Percentiles rank a stretch among this genome's conserved stretches.
These are phyloP conservation scores for Melipona beecheii DNA, from an alignment of 2,888 invertebrate species.

Conservation along the genomic window DNA sequence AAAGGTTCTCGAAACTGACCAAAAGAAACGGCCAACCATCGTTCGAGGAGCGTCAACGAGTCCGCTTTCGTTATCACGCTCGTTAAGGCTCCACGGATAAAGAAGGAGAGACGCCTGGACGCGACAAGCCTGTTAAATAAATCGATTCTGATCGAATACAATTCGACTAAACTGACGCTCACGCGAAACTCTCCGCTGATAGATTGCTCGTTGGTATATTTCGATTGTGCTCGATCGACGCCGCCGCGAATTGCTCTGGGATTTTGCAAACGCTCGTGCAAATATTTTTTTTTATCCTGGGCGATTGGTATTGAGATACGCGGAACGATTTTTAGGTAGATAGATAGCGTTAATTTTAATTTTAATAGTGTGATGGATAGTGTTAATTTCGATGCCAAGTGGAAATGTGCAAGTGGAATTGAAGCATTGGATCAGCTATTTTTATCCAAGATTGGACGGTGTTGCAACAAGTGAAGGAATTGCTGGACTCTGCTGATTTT, in stretches of 20 bases:
- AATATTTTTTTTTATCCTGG: no score
- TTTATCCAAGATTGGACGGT: no score
- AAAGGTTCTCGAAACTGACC: constrained; percentile 8
- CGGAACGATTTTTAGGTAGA: no score
- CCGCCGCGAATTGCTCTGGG: neutral
- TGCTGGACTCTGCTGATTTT: no score
- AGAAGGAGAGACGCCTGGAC: neutral
- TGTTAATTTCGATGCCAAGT: no score
- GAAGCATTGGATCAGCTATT: no score
- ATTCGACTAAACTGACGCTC: constrained; percentile 24
- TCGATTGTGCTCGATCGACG: neutral
- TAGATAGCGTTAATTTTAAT: no score
- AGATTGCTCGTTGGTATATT: neutral
- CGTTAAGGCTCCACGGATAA: constrained; percentile 43
- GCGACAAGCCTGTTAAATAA: constrained; percentile 2
- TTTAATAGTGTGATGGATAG: no score
- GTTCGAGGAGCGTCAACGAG: constrained; percentile 53
- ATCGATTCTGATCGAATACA: constrained; percentile 45
- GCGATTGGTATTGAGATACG: no score
- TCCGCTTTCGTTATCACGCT: constrained; percentile 48
- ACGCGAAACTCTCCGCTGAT: neutral
- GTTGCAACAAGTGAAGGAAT: no score
- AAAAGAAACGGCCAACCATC: constrained; percentile 16
- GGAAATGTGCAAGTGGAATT: no score
- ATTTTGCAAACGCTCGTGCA: neutral